Percentiles rank a stretch among this genome's conserved stretches.
phyloP scores from a whole-genome alignment of 2,888 invertebrate species.

The Eristalinus aeneus region DNA sequence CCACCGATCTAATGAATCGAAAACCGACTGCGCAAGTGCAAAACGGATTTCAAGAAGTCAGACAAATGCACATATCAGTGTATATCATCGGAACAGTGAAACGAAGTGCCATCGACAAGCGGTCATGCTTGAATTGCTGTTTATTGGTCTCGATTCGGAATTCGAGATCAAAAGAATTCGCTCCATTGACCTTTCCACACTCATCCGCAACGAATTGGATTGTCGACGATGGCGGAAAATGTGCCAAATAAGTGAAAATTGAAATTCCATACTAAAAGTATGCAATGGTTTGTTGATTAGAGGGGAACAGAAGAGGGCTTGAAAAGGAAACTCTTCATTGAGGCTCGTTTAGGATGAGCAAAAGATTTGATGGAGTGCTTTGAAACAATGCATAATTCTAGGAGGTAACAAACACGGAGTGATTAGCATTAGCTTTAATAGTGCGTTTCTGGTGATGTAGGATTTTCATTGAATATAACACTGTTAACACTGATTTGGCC shows the following conservation, averaged over 20 bases:
- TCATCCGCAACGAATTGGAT: not conserved
- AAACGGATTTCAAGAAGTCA: constrained; percentile 13
- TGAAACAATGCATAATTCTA: not conserved
- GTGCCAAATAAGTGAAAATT: too few relatives aligned
- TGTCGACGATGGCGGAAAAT: not conserved
- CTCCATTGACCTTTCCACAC: constrained; percentile 61
- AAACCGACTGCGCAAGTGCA: constrained; percentile 32
- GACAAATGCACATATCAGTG: constrained; percentile 25
- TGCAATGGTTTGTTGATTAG: not conserved
- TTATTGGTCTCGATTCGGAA: constrained; percentile 10
- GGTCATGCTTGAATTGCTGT: constrained; percentile 47
- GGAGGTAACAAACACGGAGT: not conserved
- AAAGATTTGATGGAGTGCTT: not conserved
- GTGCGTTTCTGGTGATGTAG: too few relatives aligned
- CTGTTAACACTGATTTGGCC: too few relatives aligned
- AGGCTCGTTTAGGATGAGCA: not conserved
- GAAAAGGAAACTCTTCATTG: not conserved
- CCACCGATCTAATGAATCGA: constrained; percentile 4
- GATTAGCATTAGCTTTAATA: too few relatives aligned
- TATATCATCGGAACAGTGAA: constrained; percentile 6
- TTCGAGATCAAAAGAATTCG: constrained; percentile 43
- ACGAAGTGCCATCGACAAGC: constrained; percentile 15
- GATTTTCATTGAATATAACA: too few relatives aligned
- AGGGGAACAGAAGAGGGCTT: not conserved
- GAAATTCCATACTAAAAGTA: not conserved